Conservation (phyloP, 2,113 vertebrate species). For the Pollachius pollachius region DNA sequence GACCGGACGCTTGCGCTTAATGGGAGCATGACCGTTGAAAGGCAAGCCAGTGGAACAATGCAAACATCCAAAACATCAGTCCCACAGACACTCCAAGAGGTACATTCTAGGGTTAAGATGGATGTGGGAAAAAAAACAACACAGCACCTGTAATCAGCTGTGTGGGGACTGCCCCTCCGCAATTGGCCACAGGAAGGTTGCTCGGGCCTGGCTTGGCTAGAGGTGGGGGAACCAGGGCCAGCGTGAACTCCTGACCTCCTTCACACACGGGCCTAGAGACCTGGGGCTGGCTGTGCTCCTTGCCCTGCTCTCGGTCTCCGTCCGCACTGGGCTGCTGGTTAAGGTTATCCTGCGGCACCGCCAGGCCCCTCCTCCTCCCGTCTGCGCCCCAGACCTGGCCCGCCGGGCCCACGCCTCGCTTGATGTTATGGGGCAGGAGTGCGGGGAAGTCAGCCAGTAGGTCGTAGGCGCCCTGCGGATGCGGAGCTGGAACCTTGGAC, state of each 20-base stretch:
- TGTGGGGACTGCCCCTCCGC: constrained; percentile 42
- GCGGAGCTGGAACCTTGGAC: neutral
- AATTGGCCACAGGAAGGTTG: constrained; percentile 11
- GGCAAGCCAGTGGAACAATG: neutral
- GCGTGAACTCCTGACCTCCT: constrained; percentile 34
- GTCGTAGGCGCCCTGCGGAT: constrained; percentile 33
- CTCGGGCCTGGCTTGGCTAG: constrained; percentile 11
- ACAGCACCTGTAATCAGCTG: constrained; percentile 23
- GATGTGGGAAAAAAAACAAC: neutral
- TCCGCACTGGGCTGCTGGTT: constrained; percentile 26
- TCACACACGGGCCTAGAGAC: constrained; percentile 39
- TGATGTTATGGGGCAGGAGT: constrained; percentile 20
- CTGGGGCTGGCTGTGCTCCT: constrained; percentile 23
- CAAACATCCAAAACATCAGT: no score
- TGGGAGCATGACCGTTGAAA: neutral
- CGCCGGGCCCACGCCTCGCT: constrained; percentile 2
- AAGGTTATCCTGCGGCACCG: neutral
- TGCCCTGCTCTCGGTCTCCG: constrained; percentile 15
- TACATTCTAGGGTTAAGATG: no score
- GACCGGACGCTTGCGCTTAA: no score
- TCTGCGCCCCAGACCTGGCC: neutral
- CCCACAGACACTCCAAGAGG: no score
- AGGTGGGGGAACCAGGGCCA: constrained; percentile 20
- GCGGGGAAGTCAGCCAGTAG: constrained; percentile 48
- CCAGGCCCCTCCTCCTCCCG: constrained; percentile 6